phyloP scores from a whole-genome alignment of 1,140 invertebrate genomes.

The Hypothenemus hampei region DNA sequence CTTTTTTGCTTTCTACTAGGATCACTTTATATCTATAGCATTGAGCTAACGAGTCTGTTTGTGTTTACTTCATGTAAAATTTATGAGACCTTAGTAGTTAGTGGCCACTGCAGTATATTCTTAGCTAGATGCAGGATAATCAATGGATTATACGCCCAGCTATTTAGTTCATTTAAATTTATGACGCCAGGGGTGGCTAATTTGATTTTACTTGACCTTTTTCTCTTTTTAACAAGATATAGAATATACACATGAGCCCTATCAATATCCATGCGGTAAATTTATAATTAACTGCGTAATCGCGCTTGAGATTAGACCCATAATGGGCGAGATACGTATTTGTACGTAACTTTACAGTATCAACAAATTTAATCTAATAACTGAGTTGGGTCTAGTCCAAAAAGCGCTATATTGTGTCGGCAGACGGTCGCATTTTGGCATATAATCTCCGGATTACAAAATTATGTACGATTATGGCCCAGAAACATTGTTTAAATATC shows the following conservation, averaged over 20 bases:
- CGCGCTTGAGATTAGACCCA: neutral
- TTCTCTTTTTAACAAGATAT: no score
- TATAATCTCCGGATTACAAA: slow-evolving; percentile 13
- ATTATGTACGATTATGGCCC: slow-evolving; percentile 7
- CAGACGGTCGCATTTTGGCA: slow-evolving; percentile 13
- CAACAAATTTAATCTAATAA: slow-evolving; percentile 20
- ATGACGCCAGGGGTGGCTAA: neutral
- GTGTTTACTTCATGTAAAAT: slow-evolving; percentile 26
- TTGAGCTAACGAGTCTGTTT: slow-evolving; percentile 22
- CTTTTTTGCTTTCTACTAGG: slow-evolving; percentile 1
- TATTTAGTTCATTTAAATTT: slow-evolving; percentile 7
- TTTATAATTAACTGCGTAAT: neutral
- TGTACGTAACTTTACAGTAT: slow-evolving; percentile 17
- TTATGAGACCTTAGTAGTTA: slow-evolving; percentile 23
- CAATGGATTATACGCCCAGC: slow-evolving; percentile 10
- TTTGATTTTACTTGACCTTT: neutral
- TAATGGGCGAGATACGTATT: slow-evolving; percentile 5
- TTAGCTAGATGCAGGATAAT: slow-evolving; percentile 9
- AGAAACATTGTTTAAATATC: no score
- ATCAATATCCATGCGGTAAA: neutral
- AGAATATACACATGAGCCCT: no score
- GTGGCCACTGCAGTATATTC: slow-evolving; percentile 18
- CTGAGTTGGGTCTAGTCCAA: slow-evolving; percentile 13
- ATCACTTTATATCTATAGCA: slow-evolving; percentile 16
- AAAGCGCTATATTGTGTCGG: slow-evolving; percentile 24